Conservation (phyloP, 2,797 vertebrate species). For the Delichon dasypus region DNA sequence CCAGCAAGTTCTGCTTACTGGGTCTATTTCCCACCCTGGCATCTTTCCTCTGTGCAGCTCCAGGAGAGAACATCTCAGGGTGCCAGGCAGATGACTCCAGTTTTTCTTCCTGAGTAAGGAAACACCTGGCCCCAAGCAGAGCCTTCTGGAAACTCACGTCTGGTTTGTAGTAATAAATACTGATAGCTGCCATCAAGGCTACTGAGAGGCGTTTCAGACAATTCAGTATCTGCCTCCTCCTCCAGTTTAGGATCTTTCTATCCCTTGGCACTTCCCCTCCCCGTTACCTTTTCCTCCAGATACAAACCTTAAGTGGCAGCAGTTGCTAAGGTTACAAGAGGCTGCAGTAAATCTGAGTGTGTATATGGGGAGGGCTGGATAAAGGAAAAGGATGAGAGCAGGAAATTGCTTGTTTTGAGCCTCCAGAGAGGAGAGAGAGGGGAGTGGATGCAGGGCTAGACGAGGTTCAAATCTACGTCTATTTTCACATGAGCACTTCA, state of each 20-base stretch:
- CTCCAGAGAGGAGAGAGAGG: not conserved
- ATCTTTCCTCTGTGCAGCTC: not conserved
- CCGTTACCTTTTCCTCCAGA: not conserved
- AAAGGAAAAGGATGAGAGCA: slow-evolving; percentile 13
- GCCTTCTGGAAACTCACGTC: not conserved
- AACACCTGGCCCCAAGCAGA: not conserved
- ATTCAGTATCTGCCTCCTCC: not conserved
- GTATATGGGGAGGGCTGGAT: not conserved
- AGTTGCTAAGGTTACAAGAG: slow-evolving; percentile 60
- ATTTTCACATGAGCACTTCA: not conserved
- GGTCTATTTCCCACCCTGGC: not conserved
- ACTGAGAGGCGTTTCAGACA: not conserved
- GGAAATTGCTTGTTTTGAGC: slow-evolving; percentile 42
- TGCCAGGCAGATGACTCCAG: not conserved
- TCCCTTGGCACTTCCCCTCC: not conserved
- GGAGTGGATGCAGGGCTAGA: not conserved
- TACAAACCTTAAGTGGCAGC: slow-evolving; percentile 13
- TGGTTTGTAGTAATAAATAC: not conserved
- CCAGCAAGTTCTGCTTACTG: not conserved
- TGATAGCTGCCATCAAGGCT: not conserved
- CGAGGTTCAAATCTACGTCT: not conserved
- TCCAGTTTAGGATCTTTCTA: not conserved
- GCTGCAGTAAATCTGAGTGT: slow-evolving; percentile 25
- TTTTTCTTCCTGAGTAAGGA: not conserved
- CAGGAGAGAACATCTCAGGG: fast-evolving